These are phyloP conservation scores for Cephus pygmeus DNA, from an alignment of 2,888 invertebrate species.

Conservation along the genomic window DNA sequence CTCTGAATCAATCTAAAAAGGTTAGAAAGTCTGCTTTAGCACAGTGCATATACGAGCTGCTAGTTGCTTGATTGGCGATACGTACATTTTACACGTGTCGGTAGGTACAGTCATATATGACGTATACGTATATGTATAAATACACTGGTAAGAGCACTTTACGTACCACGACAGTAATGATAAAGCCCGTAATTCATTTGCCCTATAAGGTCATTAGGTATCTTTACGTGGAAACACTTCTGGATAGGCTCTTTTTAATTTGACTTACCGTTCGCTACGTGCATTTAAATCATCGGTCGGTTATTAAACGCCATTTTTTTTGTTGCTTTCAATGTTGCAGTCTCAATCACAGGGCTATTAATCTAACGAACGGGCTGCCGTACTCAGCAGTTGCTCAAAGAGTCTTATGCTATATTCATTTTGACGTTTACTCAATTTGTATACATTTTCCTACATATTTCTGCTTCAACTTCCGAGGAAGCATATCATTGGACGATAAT, in stretches of 20 bases:
- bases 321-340: background rate
- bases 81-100: background rate
- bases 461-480: background rate
- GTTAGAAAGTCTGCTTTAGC: background rate
- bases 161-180: background rate
- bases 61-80: background rate
- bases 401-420: background rate
- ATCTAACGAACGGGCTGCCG: background rate
- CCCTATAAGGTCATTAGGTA: constrained; percentile 2
- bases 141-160: background rate
- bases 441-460: background rate
- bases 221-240: background rate
- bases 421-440: background rate
- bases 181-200: background rate
- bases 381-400: background rate
- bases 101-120: background rate
- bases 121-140: background rate
- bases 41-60: background rate
- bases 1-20: background rate
- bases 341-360: background rate
- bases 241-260: background rate
- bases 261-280: background rate
- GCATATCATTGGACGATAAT: background rate
- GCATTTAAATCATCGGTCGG: background rate
- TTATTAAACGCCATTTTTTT: background rate